These are phyloP conservation scores for Drepana arcuata DNA, from an alignment of 1,140 invertebrate genomes.

Conservation along the genomic window DNA sequence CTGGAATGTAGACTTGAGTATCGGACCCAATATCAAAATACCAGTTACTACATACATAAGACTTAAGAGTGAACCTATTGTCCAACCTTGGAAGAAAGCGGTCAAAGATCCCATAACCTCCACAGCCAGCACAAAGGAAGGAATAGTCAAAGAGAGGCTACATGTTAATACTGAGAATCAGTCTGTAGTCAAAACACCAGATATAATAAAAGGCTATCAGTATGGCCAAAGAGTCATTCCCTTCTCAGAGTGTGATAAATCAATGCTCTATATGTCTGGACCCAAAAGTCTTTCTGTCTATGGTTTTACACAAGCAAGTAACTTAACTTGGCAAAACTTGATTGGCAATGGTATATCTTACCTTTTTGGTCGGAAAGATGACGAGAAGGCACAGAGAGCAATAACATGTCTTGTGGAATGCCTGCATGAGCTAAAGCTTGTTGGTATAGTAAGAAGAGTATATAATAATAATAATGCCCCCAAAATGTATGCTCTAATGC, in stretches of 20 bases:
- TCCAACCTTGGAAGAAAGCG: constrained; percentile 42
- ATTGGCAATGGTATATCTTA: constrained; percentile 58
- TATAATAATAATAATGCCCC: constrained; percentile 56
- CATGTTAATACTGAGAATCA: constrained; percentile 51
- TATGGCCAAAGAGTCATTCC: constrained; percentile 62
- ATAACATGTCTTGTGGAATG: constrained; percentile 49
- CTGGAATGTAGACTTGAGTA: constrained; percentile 60
- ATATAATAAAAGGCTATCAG: constrained; percentile 46
- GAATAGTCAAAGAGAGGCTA: constrained; percentile 29
- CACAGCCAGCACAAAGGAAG: constrained; percentile 33
- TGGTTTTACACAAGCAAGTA: constrained; percentile 54
- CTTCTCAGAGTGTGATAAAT: constrained; percentile 44
- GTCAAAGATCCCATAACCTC: constrained; percentile 45
- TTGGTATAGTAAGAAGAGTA: constrained; percentile 56
- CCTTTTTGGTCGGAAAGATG: constrained; percentile 51
- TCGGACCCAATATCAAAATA: constrained; percentile 62
- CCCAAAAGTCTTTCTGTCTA: constrained; percentile 49
- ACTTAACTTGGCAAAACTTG: constrained; percentile 56
- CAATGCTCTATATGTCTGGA: constrained; percentile 58
- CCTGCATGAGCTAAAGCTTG: constrained; percentile 46
- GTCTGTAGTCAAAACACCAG: constrained; percentile 15
- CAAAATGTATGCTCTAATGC: constrained; percentile 61
- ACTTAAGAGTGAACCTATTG: constrained; percentile 47
- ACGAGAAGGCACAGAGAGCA: constrained; percentile 55
- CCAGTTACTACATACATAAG: constrained; percentile 55